phyloP scores from a whole-genome alignment of 2,888 invertebrate species.

The Branchipolynoe longqiensis region DNA sequence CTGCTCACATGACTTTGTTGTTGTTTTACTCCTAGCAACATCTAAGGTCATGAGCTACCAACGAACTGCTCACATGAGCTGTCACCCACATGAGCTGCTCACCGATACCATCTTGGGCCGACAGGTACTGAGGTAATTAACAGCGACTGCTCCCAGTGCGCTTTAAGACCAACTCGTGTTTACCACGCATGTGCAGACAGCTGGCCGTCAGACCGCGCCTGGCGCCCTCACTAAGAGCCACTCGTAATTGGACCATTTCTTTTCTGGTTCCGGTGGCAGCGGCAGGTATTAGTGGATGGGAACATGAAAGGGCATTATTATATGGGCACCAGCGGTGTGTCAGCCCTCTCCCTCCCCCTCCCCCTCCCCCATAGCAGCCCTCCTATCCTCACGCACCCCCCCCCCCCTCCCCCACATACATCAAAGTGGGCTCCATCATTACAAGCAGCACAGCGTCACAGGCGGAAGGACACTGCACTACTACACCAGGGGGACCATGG shows the following conservation, averaged over 20 bases:
- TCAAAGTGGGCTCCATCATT: background rate
- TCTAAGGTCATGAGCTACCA: too few relatives aligned
- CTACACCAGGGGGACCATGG: too few relatives aligned
- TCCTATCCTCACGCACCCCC: too few relatives aligned
- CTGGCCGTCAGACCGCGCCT: background rate
- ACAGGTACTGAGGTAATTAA: too few relatives aligned
- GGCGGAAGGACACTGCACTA: background rate
- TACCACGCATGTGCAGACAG: background rate
- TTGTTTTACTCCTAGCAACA: too few relatives aligned
- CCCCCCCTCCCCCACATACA: too few relatives aligned
- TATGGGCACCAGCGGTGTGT: background rate
- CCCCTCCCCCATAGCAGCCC: background rate
- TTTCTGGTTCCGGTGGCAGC: background rate
- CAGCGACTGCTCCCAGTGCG: too few relatives aligned
- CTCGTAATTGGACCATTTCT: background rate
- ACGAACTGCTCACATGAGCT: too few relatives aligned
- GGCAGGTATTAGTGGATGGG: background rate
- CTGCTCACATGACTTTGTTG: too few relatives aligned
- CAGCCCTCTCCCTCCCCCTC: background rate
- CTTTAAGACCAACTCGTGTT: too few relatives aligned
- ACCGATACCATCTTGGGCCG: too few relatives aligned
- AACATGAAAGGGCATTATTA: slow-evolving; percentile 18
- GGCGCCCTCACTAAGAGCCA: background rate
- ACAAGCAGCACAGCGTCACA: background rate
- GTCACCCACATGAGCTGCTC: too few relatives aligned